phyloP scores from a whole-genome alignment of 2,888 invertebrate genomes.

The Spodoptera exigua region DNA sequence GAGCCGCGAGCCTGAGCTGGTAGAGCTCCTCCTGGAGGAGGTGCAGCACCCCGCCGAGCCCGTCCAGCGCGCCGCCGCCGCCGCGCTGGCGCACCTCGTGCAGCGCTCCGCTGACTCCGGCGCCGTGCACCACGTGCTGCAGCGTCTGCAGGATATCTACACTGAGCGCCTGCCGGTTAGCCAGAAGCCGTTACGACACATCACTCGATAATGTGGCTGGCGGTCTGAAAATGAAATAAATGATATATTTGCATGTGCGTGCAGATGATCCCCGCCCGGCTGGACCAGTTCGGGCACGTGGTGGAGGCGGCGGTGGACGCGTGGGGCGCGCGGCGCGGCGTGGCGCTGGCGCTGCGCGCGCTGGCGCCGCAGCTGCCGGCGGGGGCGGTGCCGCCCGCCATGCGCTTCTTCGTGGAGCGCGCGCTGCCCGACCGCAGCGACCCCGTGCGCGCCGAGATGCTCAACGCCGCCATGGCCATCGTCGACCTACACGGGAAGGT shows the following conservation, averaged over 20 bases:
- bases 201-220: no score
- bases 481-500: conserved; percentile 98
- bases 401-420: conserved; percentile 95
- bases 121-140: conserved; percentile 85
- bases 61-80: conserved; percentile 95
- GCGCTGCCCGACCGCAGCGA: conserved; percentile 96
- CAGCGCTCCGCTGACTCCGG: conserved; percentile 72
- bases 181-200: no score
- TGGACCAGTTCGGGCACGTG: conserved; percentile 97
- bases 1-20: conserved; percentile 77
- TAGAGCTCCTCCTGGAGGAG: conserved; percentile 90
- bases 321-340: conserved; percentile 97
- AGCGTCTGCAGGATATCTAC: conserved; percentile 92
- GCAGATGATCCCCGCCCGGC: conserved; percentile 94
- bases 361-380: conserved; percentile 92
- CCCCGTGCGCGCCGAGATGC: conserved; percentile 96
- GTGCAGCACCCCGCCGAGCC: conserved; percentile 94
- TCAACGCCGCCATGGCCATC: conserved; percentile 96
- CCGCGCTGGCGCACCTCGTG: conserved; percentile 93
- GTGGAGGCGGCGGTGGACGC: conserved; percentile 95
- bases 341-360: conserved; percentile 94
- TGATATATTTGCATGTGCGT: no score
- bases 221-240: no score
- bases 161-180: conserved; percentile 93
- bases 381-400: conserved; percentile 91